phyloP scores from a whole-genome alignment of 2,888 invertebrate species.

The Augochlorella aurata region DNA sequence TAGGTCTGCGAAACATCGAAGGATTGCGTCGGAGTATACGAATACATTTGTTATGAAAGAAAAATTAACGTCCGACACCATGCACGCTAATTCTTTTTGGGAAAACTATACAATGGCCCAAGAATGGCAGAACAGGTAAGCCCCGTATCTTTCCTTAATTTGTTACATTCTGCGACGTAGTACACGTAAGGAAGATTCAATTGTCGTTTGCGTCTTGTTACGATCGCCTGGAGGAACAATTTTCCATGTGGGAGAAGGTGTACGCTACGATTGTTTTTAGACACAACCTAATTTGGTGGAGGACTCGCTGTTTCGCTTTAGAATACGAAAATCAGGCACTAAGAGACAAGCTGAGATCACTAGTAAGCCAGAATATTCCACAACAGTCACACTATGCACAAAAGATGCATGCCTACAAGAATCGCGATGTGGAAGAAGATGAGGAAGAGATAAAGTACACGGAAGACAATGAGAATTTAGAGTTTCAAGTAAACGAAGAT shows the following conservation, averaged over 20 bases:
- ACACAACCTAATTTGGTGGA: slow-evolving; percentile 79
- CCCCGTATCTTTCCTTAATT: background rate
- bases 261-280: slow-evolving; percentile 58
- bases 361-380: background rate
- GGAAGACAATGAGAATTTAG: slow-evolving; percentile 78
- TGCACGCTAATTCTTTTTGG: slow-evolving; percentile 79
- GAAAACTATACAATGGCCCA: slow-evolving; percentile 77
- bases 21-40: slow-evolving; percentile 36
- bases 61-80: slow-evolving; percentile 56
- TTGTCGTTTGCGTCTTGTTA: background rate
- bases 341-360: slow-evolving; percentile 57
- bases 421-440: background rate
- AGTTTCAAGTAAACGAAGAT: slow-evolving; percentile 86
- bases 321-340: slow-evolving; percentile 77
- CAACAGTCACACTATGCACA: background rate
- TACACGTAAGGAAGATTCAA: background rate
- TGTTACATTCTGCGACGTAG: no score
- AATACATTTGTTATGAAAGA: slow-evolving; percentile 43
- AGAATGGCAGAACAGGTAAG: slow-evolving; percentile 78
- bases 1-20: slow-evolving; percentile 68
- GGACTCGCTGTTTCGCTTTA: slow-evolving; percentile 76
- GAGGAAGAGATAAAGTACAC: slow-evolving; percentile 44
- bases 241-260: background rate
- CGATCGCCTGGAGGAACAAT: background rate
- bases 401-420: background rate